phyloP scores from a whole-genome alignment of 1,140 invertebrate genomes.

The Octopus sinensis region DNA sequence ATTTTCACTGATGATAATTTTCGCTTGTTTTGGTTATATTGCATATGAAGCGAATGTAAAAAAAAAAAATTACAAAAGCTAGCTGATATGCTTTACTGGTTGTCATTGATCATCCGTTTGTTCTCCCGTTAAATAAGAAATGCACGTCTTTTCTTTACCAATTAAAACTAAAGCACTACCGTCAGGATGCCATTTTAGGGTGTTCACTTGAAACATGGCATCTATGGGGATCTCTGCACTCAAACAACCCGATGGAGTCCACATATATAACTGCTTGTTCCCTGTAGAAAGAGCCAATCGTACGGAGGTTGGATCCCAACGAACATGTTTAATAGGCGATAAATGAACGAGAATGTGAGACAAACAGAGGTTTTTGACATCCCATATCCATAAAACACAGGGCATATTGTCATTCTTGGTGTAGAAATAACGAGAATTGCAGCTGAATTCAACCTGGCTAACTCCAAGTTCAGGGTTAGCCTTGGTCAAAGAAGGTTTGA shows the following conservation, averaged over 20 bases:
- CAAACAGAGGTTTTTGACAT: conserved; percentile 31
- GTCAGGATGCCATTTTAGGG: conserved; percentile 51
- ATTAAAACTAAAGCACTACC: conserved; percentile 49
- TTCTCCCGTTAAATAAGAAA: conserved; percentile 41
- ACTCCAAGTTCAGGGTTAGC: conserved; percentile 55
- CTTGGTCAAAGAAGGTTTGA: conserved; percentile 54
- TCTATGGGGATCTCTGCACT: conserved; percentile 55
- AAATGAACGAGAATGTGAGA: not conserved
- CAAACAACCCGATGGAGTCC: conserved; percentile 54
- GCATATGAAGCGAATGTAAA: too few relatives aligned
- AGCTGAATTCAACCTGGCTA: conserved; percentile 51
- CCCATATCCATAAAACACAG: conserved; percentile 55
- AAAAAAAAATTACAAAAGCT: too few relatives aligned
- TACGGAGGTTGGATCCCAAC: conserved; percentile 52
- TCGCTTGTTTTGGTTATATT: too few relatives aligned
- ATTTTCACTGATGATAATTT: too few relatives aligned
- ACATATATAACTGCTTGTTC: conserved; percentile 57
- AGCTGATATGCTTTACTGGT: too few relatives aligned
- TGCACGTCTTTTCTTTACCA: conserved; percentile 54
- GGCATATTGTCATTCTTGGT: conserved; percentile 58
- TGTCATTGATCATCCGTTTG: not conserved
- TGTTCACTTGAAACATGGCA: conserved; percentile 48
- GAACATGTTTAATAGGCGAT: conserved; percentile 33
- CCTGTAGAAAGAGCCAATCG: conserved; percentile 55
- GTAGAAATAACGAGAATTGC: conserved; percentile 54